These are phyloP conservation scores for Bugulina stolonifera DNA, from an alignment of 2,888 invertebrate genomes.

Conservation along the genomic window DNA sequence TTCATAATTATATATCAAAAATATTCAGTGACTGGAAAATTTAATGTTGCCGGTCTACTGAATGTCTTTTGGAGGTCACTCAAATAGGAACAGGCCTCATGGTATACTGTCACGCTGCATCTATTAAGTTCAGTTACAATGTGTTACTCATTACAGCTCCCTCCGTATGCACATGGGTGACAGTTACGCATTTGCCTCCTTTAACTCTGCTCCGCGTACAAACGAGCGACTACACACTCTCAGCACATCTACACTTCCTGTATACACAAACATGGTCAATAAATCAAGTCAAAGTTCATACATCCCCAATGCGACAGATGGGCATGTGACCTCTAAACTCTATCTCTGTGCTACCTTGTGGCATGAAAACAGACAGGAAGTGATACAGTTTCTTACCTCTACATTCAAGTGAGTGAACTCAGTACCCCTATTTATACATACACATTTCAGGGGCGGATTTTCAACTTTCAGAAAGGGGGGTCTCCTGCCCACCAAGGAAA, in stretches of 20 bases:
- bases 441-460: too few species aligned
- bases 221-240: background rate
- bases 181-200: background rate
- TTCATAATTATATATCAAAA: too few species aligned
- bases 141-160: background rate
- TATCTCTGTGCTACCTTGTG: slow-evolving; percentile 52
- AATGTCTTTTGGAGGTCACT: too few species aligned
- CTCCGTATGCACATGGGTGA: background rate
- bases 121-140: too few species aligned
- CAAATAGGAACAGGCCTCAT: too few species aligned
- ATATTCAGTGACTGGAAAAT: too few species aligned
- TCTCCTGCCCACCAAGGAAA: too few species aligned
- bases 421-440: too few species aligned
- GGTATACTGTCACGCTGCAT: too few species aligned
- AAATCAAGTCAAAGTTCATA: background rate
- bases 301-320: too few species aligned
- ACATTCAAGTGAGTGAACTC: slow-evolving; percentile 46
- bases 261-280: background rate
- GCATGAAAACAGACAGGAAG: slow-evolving; percentile 49
- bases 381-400: slow-evolving; percentile 48
- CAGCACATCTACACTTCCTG: background rate
- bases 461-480: too few species aligned
- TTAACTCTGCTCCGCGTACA: background rate
- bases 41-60: too few species aligned
- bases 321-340: slow-evolving; percentile 42